These are phyloP conservation scores for Caenorhabditis sp. DNA, from an alignment of 2,888 invertebrate genomes.

Conservation along the genomic window DNA sequence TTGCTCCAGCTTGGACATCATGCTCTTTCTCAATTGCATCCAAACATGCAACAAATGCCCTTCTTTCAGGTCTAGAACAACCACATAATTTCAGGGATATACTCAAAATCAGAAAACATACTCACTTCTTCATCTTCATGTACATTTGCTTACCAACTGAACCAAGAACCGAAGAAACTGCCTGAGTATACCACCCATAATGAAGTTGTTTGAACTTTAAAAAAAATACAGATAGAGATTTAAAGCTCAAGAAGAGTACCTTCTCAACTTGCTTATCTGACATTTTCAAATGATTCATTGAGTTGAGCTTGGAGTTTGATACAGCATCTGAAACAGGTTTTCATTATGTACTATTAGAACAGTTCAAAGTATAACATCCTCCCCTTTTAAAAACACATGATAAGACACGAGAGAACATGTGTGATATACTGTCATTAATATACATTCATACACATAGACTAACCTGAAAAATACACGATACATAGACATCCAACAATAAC, in stretches of 20 bases:
- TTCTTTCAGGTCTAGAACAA: constrained; percentile 47
- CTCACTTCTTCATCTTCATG: constrained; percentile 58
- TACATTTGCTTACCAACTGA: constrained; percentile 60
- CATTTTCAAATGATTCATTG: constrained; percentile 36
- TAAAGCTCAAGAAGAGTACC: neutral
- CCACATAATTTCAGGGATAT: too few relatives aligned
- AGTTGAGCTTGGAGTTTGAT: neutral
- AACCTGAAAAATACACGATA: too few relatives aligned
- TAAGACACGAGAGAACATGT: too few relatives aligned
- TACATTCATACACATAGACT: too few relatives aligned
- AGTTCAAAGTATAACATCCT: too few relatives aligned
- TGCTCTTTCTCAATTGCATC: constrained; percentile 55
- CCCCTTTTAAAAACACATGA: too few relatives aligned
- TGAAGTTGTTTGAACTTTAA: constrained; percentile 44
- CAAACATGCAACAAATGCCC: constrained; percentile 60
- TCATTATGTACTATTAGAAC: too few relatives aligned
- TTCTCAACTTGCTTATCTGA: constrained; percentile 20
- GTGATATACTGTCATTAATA: too few relatives aligned
- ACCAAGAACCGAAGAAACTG: constrained; percentile 56
- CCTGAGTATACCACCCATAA: constrained; percentile 61
- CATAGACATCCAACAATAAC: too few relatives aligned
- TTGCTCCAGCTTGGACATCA: constrained; percentile 57
- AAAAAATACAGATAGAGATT: neutral
- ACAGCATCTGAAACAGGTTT: neutral
- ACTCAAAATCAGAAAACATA: too few relatives aligned